Evolutionary conservation across 2,797 vertebrate genomes (phyloP), one percentile per base, ranked within the genome.

Genomic region (Silurus lanzhouensis): DNA sequence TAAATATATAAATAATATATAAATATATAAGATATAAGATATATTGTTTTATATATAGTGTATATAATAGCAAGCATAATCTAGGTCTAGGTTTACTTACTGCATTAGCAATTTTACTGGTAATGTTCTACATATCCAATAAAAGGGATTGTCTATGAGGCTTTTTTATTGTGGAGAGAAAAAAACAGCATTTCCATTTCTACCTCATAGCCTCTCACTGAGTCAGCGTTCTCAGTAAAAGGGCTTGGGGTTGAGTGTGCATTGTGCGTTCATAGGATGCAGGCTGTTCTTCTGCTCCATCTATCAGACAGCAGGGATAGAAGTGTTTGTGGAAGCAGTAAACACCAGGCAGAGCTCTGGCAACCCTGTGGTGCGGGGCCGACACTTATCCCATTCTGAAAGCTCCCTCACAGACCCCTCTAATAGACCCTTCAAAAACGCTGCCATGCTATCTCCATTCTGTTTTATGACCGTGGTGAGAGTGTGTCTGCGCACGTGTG

Each of bases 381-480:
- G 93, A 95, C 93, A 93, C 93, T 93, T 91, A 94, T 94, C 93
- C 93, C 92, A 89, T 88, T 83, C 88, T 83, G 77, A 85, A 88
- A 81, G 89, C 93, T 91, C 91, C 90, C 89, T 70, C 82, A 83
- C 84, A 85, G 75, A 74, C 83, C 85, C 87, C 90, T 87, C 91
- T 95, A 95, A 95, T 94, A 94, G 93, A 94, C 94, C 93, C 93
- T 94, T 95, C 93, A 31, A 95, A 95, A 93, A 90, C 88, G 91
- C 92, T 89, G 90, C 90, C 91, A 92, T 88, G 93, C 93, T 92
- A 94, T 94, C 91, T 94, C 93, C 94, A 95, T 94, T 95, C 94
- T 92, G 94, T 95, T 94, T 90, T 87, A 72, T 89, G 52, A 90
- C 92, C 61, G 71, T 86, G 89, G 90, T 80, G 89, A 89, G 91